Evolutionary conservation across 2,113 vertebrate genomes (phyloP).

Genomic region (Dolichallabes microphthalmus): DNA sequence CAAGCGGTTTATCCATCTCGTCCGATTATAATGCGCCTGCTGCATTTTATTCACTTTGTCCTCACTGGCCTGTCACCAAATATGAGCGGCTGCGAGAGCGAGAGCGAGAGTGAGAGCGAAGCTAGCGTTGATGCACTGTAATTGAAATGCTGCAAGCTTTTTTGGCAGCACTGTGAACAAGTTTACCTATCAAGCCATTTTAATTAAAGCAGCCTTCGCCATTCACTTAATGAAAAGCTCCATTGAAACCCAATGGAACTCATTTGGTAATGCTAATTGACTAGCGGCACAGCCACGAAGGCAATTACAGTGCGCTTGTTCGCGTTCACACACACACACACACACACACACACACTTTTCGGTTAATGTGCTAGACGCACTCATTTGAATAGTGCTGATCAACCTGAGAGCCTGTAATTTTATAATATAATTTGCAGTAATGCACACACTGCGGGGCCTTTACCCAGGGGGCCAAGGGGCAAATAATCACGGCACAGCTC

Average conservation of each 20-base stretch:
- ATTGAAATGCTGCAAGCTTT: conserved; percentile 59
- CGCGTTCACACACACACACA: neutral
- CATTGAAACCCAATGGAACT: conserved; percentile 58
- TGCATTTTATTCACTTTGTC: conserved; percentile 11
- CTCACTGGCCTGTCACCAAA: conserved; percentile 20
- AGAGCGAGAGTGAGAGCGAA: neutral
- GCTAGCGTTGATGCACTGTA: conserved; percentile 41
- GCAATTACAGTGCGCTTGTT: conserved; percentile 40
- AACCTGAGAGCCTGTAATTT: conserved; percentile 57
- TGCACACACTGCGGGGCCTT: conserved; percentile 45
- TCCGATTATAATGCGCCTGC: neutral
- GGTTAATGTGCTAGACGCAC: conserved; percentile 37
- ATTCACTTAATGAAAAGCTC: conserved; percentile 60
- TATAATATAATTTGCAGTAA: conserved; percentile 61
- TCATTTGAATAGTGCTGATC: conserved; percentile 61
- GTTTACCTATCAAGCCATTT: conserved; percentile 61
- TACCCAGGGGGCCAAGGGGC: conserved; percentile 46
- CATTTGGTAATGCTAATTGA: conserved; percentile 59
- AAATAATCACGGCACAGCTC: conserved; percentile 44
- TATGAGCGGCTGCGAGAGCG: neutral
- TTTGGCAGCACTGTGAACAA: conserved; percentile 50
- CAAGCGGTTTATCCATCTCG: neutral
- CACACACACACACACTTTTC: conserved; percentile 23
- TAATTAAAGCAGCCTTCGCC: conserved; percentile 64
- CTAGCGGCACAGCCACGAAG: conserved; percentile 38